Evolutionary conservation across 1,140 invertebrate species (phyloP), one percentile per base, ranked within the genome.

Genomic region (Contarinia nasturtii): DNA sequence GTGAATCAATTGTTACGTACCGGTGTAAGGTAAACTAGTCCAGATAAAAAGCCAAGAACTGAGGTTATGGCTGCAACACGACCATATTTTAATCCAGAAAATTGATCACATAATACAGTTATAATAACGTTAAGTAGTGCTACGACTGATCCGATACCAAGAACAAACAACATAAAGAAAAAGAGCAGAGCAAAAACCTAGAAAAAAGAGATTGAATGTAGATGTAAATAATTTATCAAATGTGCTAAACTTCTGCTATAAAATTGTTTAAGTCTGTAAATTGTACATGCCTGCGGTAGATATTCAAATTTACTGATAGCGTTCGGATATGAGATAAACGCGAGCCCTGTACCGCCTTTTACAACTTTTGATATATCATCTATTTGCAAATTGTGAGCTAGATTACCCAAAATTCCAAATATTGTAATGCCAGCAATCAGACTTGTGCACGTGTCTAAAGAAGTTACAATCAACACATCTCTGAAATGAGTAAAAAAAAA

Each of bases 321-420:
- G 55, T 89, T 85, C 1, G 89, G 87, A 65, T 92, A 94, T 0
- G 85, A 86, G 20, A 91, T 73, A 52, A 90, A 86, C 5, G 86
- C 86, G 8, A 89, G 63, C 3, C 82, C 82, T 40, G 79, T 73
- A 2, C 82, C 82, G 8, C 75, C 76, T 14, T 73, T 67, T 2
- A 73, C 70, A 7, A 88, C 68, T 12, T 43, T 54, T 14, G 57
- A 58, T 3, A 80, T 69, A 44, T 71, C 66, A 1, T 70, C 66
- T 1, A 68, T 67, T n/a, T 69, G 69, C 20, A 77, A 66, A 54
- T 80, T 76, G 50, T 76, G 68, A 0, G 79, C 80, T 50, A 84
- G 58, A 54, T 82, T 79, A 0, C 86, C 83, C 27, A 92, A 66
- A 47, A 92, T 81, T 0, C 83, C 82, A 54, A 92, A 92, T 46